These are phyloP conservation scores for Akabosia matsudoensis DNA, from an alignment of 1,140 invertebrate genomes.

Conservation along the genomic window DNA sequence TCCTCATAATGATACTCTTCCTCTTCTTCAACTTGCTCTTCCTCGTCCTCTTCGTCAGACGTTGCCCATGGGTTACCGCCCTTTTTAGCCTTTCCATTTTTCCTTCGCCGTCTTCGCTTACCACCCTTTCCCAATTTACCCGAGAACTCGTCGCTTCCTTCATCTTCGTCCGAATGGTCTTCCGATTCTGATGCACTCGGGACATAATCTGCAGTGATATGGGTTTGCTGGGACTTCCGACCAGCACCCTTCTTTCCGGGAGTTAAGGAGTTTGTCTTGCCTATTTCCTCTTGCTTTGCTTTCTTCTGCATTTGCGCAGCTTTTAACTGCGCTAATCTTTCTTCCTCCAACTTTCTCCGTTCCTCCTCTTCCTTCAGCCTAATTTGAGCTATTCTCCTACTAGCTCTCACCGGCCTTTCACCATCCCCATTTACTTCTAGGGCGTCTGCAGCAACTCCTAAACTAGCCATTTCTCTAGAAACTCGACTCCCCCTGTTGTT, in stretches of 20 bases:
- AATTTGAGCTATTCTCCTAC: conserved; percentile 75
- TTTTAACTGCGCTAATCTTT: conserved; percentile 54
- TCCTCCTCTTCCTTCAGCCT: conserved; percentile 75
- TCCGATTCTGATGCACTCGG: conserved; percentile 36
- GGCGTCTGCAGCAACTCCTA: background rate
- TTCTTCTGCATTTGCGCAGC: conserved; percentile 62
- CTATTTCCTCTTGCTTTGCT: conserved; percentile 55
- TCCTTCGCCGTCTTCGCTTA: conserved; percentile 58
- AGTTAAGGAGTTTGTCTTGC: conserved; percentile 26
- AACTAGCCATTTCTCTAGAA: background rate
- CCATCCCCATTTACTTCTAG: conserved; percentile 54
- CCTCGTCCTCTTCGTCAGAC: conserved; percentile 52
- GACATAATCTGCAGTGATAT: conserved; percentile 24
- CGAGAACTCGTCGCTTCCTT: conserved; percentile 33
- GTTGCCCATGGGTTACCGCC: conserved; percentile 66
- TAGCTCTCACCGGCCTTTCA: conserved; percentile 63
- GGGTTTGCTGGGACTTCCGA: background rate
- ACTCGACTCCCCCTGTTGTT: background rate
- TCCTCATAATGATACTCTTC: conserved; percentile 55
- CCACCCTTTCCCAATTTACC: conserved; percentile 53
- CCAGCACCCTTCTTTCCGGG: background rate
- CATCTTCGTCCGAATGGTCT: conserved; percentile 39
- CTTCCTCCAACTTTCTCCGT: conserved; percentile 65
- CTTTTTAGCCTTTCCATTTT: conserved; percentile 59
- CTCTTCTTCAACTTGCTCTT: conserved; percentile 61